phyloP scores from a whole-genome alignment of 1,140 invertebrate species.

The Pogonus chalceus region DNA sequence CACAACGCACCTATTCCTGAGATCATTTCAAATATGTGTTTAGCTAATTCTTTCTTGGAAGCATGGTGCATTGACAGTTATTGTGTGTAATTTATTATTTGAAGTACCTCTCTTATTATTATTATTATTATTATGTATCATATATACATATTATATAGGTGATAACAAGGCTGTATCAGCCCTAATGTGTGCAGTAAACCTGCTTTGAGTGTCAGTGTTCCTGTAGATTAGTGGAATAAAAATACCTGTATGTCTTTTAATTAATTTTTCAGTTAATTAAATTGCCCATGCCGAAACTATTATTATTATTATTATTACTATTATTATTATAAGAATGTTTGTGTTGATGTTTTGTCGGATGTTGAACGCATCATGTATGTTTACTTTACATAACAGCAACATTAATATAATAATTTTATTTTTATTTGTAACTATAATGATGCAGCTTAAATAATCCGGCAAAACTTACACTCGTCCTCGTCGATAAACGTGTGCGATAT shows the following conservation, averaged over 20 bases:
- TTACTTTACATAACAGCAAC: not conserved
- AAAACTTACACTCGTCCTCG: slow-evolving; percentile 23
- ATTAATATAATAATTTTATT: too few relatives aligned
- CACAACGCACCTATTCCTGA: not conserved
- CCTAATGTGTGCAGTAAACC: slow-evolving; percentile 9
- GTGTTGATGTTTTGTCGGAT: not conserved
- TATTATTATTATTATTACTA: too few relatives aligned
- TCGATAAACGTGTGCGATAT: slow-evolving; percentile 8
- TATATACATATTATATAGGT: not conserved
- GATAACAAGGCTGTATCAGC: not conserved
- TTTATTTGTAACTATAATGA: too few relatives aligned
- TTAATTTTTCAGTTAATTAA: slow-evolving; percentile 9
- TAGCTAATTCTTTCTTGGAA: slow-evolving; percentile 25
- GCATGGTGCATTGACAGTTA: slow-evolving; percentile 35
- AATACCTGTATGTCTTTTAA: not conserved
- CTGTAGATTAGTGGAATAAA: slow-evolving; percentile 17
- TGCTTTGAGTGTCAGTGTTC: slow-evolving; percentile 33
- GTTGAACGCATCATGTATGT: not conserved
- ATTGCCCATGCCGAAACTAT: not conserved
- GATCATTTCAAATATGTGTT: slow-evolving; percentile 18
- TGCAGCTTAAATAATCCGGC: not conserved
- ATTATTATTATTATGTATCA: not conserved
- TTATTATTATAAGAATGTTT: not conserved
- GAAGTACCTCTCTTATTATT: not conserved
- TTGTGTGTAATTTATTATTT: slow-evolving; percentile 26